Conservation (phyloP, 2,888 invertebrate species). For the Sinodicranocentrus sp. region DNA sequence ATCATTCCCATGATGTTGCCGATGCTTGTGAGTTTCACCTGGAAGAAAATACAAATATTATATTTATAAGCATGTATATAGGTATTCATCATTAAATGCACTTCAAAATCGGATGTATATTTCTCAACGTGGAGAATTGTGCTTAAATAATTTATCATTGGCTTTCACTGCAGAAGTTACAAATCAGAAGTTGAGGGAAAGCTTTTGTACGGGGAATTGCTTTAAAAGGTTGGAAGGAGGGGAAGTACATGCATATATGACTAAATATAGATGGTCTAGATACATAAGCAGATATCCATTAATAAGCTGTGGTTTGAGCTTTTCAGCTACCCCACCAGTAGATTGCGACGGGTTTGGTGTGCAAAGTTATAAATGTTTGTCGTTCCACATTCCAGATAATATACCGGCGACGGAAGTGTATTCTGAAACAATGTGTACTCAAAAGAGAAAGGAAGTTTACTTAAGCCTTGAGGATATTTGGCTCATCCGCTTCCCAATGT, state of each 20-base stretch:
- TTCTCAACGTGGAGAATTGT: no score
- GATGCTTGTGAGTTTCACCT: constrained; percentile 68
- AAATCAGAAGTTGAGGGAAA: constrained; percentile 32
- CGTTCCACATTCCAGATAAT: background rate
- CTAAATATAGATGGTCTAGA: no score
- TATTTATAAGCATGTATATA: no score
- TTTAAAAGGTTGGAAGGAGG: no score
- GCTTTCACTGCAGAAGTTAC: constrained; percentile 55
- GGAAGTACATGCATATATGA: no score
- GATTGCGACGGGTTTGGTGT: background rate
- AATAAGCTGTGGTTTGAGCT: no score
- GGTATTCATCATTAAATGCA: constrained; percentile 26
- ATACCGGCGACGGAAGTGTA: constrained; percentile 26
- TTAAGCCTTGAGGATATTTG: constrained; percentile 53
- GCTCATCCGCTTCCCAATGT: constrained; percentile 21
- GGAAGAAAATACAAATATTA: constrained; percentile 24
- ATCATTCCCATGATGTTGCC: constrained; percentile 71
- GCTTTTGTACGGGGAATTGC: background rate
- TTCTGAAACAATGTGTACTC: constrained; percentile 42
- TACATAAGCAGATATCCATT: no score
- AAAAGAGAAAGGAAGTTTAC: constrained; percentile 47
- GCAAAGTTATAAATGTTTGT: background rate
- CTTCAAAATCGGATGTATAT: no score
- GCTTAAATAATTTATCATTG: constrained; percentile 56
- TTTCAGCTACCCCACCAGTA: no score